Percentiles rank a stretch among this genome's conserved stretches.
Conservation (phyloP, 2,888 invertebrate species). For the Leucophora obtusa region DNA sequence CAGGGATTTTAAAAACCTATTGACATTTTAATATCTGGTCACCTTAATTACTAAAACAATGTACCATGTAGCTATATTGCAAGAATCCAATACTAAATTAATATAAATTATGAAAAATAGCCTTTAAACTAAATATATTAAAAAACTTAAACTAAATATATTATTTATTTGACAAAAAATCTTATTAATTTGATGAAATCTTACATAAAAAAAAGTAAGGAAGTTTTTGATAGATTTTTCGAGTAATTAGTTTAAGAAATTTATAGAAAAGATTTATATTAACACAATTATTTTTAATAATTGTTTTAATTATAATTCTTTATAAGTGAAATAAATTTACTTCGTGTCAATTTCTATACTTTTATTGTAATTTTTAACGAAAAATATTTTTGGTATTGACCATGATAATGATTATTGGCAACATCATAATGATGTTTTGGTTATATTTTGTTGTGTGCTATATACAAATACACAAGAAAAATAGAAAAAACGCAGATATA, state of each 20-base stretch:
- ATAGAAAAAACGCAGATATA: slow-evolving; percentile 29
- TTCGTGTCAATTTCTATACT: slow-evolving; percentile 22
- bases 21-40: slow-evolving; percentile 11
- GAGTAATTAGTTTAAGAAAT: neutral
- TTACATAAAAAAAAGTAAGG: neutral
- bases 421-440: slow-evolving; percentile 53
- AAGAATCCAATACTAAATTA: slow-evolving; percentile 12
- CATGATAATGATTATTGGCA: slow-evolving; percentile 43
- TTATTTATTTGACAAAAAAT: no score
- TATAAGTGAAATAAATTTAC: slow-evolving; percentile 25
- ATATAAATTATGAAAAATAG: slow-evolving; percentile 12
- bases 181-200: neutral
- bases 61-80: slow-evolving; percentile 9
- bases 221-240: neutral
- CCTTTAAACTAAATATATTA: neutral
- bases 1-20: slow-evolving; percentile 9
- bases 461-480: slow-evolving; percentile 20
- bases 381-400: slow-evolving; percentile 27
- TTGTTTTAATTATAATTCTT: no score
- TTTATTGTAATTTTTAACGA: slow-evolving; percentile 2
- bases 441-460: slow-evolving; percentile 9
- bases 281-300: neutral
- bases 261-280: neutral
- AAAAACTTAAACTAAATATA: no score
- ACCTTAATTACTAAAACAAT: slow-evolving; percentile 23